A percentile compares a stretch with the other conserved stretches of the same genome.
phyloP scores from a whole-genome alignment of 2,888 invertebrate species.

The Tetramorium bicarinatum region DNA sequence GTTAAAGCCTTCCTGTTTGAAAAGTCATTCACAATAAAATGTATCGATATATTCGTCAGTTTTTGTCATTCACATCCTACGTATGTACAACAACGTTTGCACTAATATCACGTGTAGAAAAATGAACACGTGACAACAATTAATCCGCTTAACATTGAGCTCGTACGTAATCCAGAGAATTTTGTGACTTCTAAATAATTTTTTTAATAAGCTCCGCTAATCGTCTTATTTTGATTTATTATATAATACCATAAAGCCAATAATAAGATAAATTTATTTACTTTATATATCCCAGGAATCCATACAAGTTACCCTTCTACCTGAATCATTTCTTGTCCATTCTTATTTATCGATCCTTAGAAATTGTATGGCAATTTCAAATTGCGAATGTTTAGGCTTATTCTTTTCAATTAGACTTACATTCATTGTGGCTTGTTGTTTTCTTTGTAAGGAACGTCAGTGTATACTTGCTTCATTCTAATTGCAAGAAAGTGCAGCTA shows the following conservation, averaged over 20 bases:
- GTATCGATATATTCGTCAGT: background rate
- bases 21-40: background rate
- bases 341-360: background rate
- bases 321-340: background rate
- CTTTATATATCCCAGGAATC: background rate
- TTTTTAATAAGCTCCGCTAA: background rate
- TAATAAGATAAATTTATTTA: background rate
- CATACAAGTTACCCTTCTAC: background rate
- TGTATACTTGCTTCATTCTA: background rate
- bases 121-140: background rate
- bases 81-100: background rate
- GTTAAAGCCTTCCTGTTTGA: background rate
- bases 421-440: background rate
- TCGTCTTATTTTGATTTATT: background rate
- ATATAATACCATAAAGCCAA: background rate
- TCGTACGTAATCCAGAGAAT: background rate
- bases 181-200: constrained; percentile 8
- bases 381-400: background rate
- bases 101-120: background rate
- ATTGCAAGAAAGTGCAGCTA: background rate
- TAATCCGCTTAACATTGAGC: background rate
- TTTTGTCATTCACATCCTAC: background rate
- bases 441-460: background rate
- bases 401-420: background rate
- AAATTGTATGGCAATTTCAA: background rate